Base-by-base conservation (phyloP, 2,113 vertebrate genomes). In the Crypturellus undulatus region DNA sequence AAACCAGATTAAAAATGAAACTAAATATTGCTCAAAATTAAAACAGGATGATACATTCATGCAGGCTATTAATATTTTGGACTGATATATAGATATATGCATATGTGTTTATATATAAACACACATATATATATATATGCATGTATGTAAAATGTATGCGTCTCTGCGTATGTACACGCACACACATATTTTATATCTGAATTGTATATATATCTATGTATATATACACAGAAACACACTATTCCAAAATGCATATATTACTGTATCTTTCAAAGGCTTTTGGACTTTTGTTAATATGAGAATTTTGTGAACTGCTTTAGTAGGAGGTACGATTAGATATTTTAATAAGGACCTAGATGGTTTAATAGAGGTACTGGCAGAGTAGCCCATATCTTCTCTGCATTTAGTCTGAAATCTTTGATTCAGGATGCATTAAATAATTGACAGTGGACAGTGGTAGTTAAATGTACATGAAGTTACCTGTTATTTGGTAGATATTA, bases 21-120 rank as follows among this genome's bases (percentile, higher is more conserved):
- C 5, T 78, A 86, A 81, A 51, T 84, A 84, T 56, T 91, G 42
- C 36, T 87, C 51, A 92, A 89, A 94, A 95, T 87, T 67, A 76
- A 92, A 85, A 1, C 83, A 92, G 52, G 18, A 81, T 63, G 19
- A 60, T 80, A 71, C 63, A 92, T 17, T 54, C 84, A 42, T 21
- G 54, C 20, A 64, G 43, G 32, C 56, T 78, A 62, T 64, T 22
- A 62, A 64, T 59, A 49, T 75, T 95, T 80, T 87, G 72, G 68
- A 32, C 36, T 54, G 28, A 19, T 34, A 1, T 3, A 1, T n/a
- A 6, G 63, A 18, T 51, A 0, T 58, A 4, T n/a, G n/a, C 45
- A 0, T 36, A 5, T 30, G 2, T 24, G 1, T 30, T 4, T 14
- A 4, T n/a, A n/a, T n/a, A n/a, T n/a, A n/a, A n/a, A n/a, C n/a